Evolutionary conservation across 1,140 invertebrate species (phyloP).

Genomic region (Ceratina australensis): DNA sequence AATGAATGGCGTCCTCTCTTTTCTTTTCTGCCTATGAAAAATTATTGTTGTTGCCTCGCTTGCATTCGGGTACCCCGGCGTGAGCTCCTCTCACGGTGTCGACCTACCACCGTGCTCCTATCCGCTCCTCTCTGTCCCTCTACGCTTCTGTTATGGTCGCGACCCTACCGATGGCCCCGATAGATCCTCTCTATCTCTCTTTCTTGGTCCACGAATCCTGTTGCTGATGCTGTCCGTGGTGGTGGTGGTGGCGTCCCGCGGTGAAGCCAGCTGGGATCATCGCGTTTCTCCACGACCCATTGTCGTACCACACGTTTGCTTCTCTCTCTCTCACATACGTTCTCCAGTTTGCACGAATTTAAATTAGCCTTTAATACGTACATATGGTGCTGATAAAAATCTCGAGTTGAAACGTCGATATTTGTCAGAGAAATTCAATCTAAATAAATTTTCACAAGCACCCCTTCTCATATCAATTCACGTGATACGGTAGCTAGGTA

Average conservation of each 20-base stretch:
- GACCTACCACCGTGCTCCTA: slow-evolving; percentile 69
- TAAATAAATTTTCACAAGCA: too few species aligned
- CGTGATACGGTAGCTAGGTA: neutral
- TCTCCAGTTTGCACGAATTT: slow-evolving; percentile 27
- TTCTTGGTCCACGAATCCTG: slow-evolving; percentile 16
- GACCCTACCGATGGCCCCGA: slow-evolving; percentile 52
- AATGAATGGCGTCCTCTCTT: slow-evolving; percentile 76
- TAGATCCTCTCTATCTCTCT: neutral
- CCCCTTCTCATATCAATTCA: too few species aligned
- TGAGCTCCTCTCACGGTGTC: slow-evolving; percentile 56
- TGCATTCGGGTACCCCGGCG: slow-evolving; percentile 32
- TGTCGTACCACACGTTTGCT: slow-evolving; percentile 51
- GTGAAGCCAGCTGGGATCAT: slow-evolving; percentile 68
- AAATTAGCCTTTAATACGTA: neutral
- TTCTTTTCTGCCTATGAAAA: slow-evolving; percentile 75
- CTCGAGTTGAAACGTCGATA: too few species aligned
- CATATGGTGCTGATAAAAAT: too few species aligned
- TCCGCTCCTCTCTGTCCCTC: slow-evolving; percentile 35
- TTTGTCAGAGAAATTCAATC: too few species aligned
- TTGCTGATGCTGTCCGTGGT: slow-evolving; percentile 8
- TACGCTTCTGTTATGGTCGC: slow-evolving; percentile 3
- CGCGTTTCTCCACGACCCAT: slow-evolving; percentile 37
- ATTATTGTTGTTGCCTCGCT: slow-evolving; percentile 67
- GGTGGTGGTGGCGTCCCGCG: slow-evolving; percentile 59
- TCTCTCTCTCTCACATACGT: slow-evolving; percentile 3